Evolutionary conservation across 2,797 vertebrate genomes (phyloP).

Genomic region (Mastacembelus armatus): DNA sequence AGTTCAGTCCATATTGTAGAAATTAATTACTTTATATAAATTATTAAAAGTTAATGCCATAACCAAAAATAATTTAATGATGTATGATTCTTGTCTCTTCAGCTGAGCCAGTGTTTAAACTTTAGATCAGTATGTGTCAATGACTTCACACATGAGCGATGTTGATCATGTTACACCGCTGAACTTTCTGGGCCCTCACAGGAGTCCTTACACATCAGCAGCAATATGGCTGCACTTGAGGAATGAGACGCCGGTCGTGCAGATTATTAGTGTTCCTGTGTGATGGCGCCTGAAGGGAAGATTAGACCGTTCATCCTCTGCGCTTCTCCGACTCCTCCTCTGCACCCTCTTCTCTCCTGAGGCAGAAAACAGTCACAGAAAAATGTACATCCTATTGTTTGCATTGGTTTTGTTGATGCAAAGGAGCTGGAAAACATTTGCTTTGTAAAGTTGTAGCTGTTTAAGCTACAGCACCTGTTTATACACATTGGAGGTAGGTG

Average conservation of each 20-base stretch:
- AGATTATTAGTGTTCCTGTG: constrained; percentile 51
- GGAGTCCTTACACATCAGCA: constrained; percentile 27
- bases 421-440: constrained; percentile 22
- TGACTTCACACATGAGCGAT: constrained; percentile 22
- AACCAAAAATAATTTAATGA: background rate
- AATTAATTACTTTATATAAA: background rate
- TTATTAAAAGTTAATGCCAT: background rate
- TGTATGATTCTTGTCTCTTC: constrained; percentile 18
- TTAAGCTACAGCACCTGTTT: constrained; percentile 16
- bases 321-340: constrained; percentile 48
- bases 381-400: constrained; percentile 67
- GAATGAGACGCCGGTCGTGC: constrained; percentile 62
- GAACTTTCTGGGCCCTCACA: constrained; percentile 45
- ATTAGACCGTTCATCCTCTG: constrained; percentile 71
- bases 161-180: constrained; percentile 39
- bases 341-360: constrained; percentile 42
- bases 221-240: constrained; percentile 66
- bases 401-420: constrained; percentile 48
- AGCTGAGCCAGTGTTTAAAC: constrained; percentile 17
- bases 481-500: background rate
- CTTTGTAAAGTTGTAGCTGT: constrained; percentile 21
- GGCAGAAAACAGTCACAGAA: constrained; percentile 67
- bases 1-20: background rate
- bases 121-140: constrained; percentile 7
- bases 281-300: constrained; percentile 72